Base-by-base conservation (phyloP, 2,797 vertebrate species). In the Eulemur rubriventer region DNA sequence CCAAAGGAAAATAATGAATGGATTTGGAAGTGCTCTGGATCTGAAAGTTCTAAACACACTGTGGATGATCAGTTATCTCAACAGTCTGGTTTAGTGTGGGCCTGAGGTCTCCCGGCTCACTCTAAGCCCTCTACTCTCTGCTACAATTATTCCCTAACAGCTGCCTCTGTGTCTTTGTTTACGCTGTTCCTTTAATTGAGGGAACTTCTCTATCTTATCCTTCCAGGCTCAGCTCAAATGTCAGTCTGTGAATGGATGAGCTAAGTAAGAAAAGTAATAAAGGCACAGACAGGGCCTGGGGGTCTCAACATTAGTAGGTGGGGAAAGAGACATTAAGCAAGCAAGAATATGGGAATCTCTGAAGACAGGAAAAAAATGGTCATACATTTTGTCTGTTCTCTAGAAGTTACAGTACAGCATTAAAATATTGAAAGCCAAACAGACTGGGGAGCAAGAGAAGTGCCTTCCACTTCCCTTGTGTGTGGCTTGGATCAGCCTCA, bases 171-270 rank as follows among this genome's bases (percentile, higher is more conserved):
- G 48, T 81, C 28, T 91, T 70, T 82, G 82, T 48, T 80, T 67
- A 76, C 78, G 50, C 48, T 78, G 17, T 93, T 90, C 70, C 67
- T 38, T 79, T 76, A 90, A 46, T 8, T 10, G 7, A 91, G n/a
- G 48, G 41, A 78, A 26, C 52, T 79, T 92, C 41, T 80, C 30
- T 78, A n/a, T 41, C 52, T 55, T 84, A 43, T 46, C 50, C 70
- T 92, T 55, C 89, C 92, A 73, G 46, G 26, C 52, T 41, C 55
- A 52, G 86, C 59, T 91, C 81, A 93, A 63, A 50, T 48, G 48
- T 73, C 50, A 85, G 78, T 95, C 67, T 72, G 38, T 87, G 61
- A 93, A 72, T 81, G 48, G 69, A 91, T 13, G 76, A 93, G n/a
- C 72, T 94, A 73, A 88, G 59, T 17, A 80, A 89, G 59, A 33